Conservation (phyloP, 1,140 invertebrate species). For the Drosophila chauvacae region DNA sequence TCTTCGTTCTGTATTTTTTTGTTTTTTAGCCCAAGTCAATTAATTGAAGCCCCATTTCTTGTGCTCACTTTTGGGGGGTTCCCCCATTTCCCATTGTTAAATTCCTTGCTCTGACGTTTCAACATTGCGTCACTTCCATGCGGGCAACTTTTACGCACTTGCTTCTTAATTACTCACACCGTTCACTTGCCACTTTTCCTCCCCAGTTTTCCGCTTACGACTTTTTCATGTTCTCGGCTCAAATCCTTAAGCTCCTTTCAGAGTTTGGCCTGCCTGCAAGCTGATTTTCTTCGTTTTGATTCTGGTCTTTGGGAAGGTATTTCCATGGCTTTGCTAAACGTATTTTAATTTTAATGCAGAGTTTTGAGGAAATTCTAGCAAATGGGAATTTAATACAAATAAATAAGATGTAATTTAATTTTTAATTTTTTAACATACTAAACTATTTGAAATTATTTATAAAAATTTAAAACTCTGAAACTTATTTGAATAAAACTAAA, state of each 20-base stretch:
- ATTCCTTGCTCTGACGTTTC: constrained; percentile 26
- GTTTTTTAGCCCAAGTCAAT: constrained; percentile 48
- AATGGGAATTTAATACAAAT: background rate
- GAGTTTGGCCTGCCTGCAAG: constrained; percentile 37
- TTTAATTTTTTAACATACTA: background rate
- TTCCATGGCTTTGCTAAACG: background rate
- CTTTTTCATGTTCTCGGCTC: constrained; percentile 39
- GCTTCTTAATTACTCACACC: constrained; percentile 72
- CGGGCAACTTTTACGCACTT: constrained; percentile 64
- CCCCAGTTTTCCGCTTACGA: background rate
- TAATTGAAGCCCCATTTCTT: constrained; percentile 70
- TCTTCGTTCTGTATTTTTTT: background rate
- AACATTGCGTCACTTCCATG: constrained; percentile 55
- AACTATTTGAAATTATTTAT: too few species aligned
- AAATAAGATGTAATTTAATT: background rate
- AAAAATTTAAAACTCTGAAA: too few species aligned
- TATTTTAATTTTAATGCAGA: background rate
- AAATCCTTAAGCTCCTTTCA: constrained; percentile 68
- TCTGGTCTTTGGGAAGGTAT: background rate
- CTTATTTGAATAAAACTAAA: too few species aligned
- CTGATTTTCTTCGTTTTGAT: constrained; percentile 5
- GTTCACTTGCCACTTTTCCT: constrained; percentile 17
- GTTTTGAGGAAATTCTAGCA: background rate
- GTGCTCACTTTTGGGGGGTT: constrained; percentile 15
- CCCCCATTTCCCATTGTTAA: background rate